A percentile compares a stretch with the other conserved stretches of the same genome.
phyloP scores from a whole-genome alignment of 2,113 vertebrate species.

The Vidua macroura region DNA sequence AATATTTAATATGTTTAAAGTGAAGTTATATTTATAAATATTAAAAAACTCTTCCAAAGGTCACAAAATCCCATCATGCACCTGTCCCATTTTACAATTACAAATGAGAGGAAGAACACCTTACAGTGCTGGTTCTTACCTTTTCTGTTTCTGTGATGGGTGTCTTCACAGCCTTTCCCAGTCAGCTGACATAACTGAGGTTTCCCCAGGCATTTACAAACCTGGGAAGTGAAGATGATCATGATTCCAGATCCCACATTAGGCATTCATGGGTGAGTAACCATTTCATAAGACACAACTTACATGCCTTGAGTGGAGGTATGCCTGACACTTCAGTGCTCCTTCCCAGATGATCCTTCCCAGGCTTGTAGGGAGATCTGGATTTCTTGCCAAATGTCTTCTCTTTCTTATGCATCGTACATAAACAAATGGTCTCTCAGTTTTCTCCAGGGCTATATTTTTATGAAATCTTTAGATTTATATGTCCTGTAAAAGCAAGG shows the following conservation, averaged over 20 bases:
- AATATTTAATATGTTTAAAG: background rate
- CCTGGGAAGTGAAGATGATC: background rate
- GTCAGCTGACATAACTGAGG: background rate
- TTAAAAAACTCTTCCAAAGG: background rate
- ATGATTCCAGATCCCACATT: background rate
- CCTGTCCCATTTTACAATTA: background rate
- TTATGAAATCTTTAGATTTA: background rate
- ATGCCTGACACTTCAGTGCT: background rate
- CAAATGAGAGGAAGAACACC: background rate
- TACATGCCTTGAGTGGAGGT: background rate
- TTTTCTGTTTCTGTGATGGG: background rate
- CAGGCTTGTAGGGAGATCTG: background rate
- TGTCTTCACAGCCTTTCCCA: background rate
- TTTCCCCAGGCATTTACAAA: background rate
- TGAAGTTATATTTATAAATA: background rate
- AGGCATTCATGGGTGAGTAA: background rate
- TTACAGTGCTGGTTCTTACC: background rate
- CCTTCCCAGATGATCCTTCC: background rate
- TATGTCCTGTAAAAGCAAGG: background rate
- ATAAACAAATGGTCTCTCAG: background rate
- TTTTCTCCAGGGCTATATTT: background rate
- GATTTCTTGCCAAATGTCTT: background rate
- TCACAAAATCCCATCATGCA: background rate
- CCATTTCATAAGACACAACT: background rate
- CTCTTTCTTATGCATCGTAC: background rate